phyloP scores from a whole-genome alignment of 2,113 vertebrate species.

The Cebidichthys violaceus region DNA sequence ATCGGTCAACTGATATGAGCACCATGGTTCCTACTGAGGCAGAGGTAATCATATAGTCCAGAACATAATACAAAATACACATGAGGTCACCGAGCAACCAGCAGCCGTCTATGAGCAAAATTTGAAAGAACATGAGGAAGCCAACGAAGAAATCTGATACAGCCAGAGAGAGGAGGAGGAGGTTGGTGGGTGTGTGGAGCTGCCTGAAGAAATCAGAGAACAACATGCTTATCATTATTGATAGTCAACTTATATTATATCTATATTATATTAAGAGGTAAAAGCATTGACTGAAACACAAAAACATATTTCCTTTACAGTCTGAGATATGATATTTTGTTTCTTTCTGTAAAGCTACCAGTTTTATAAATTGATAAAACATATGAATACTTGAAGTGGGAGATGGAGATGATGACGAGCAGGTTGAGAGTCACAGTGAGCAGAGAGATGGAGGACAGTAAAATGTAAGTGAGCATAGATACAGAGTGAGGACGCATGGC shows the following conservation, averaged over 20 bases:
- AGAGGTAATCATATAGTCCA: background rate
- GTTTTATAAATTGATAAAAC: background rate
- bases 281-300: background rate
- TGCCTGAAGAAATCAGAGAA: background rate
- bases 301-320: background rate
- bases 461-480: too few species aligned
- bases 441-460: background rate
- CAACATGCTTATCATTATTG: background rate
- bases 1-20: constrained; percentile 1
- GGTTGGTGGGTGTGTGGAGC: constrained; percentile 5
- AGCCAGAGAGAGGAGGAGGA: constrained; percentile 62
- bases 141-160: constrained; percentile 5
- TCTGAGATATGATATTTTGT: background rate
- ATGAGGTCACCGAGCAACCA: background rate
- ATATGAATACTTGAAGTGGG: constrained; percentile 29
- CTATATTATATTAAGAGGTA: background rate
- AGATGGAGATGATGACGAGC: constrained; percentile 24
- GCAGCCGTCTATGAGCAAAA: background rate
- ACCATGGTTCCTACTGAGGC: background rate
- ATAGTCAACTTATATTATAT: background rate
- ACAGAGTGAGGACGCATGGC: background rate
- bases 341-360: background rate
- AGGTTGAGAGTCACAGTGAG: constrained; percentile 11
- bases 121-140: background rate
- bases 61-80: background rate